These are phyloP conservation scores for Rhizoglyphus robini DNA, from an alignment of 1,140 invertebrate genomes.

Conservation along the genomic window DNA sequence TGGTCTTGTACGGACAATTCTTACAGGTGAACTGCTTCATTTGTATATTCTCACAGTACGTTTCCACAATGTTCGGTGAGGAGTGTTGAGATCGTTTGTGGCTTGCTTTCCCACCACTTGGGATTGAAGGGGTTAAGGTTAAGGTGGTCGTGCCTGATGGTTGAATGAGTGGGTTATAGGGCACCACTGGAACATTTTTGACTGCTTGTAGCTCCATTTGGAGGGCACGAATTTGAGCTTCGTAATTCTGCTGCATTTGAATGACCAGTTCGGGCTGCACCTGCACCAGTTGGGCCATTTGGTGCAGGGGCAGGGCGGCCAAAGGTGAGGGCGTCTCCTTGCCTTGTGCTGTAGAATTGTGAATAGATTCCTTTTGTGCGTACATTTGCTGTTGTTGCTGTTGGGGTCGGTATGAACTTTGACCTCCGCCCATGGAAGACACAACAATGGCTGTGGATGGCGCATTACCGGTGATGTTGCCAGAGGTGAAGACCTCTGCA, in stretches of 20 bases:
- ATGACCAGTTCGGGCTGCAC: no score
- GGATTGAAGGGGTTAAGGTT: not conserved
- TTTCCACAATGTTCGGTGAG: not conserved
- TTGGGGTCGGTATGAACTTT: not conserved
- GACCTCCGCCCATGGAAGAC: not conserved
- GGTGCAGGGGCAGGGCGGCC: no score
- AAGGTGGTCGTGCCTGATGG: not conserved
- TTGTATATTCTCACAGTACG: not conserved
- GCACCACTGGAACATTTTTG: not conserved
- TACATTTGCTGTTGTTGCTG: not conserved
- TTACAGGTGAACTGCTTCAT: not conserved
- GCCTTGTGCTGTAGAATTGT: not conserved
- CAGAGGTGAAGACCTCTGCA: not conserved
- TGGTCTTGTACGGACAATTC: not conserved
- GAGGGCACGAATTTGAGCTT: not conserved
- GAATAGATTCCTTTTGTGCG: not conserved
- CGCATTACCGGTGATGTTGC: not conserved
- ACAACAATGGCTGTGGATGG: not conserved
- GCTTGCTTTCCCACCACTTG: not conserved
- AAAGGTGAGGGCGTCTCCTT: no score
- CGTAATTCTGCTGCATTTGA: constrained; percentile 17
- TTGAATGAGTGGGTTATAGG: not conserved
- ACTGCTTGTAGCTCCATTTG: not conserved
- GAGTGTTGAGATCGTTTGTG: not conserved
- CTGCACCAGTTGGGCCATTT: no score